phyloP scores from a whole-genome alignment of 2,888 invertebrate species.

The Macropis europaea region DNA sequence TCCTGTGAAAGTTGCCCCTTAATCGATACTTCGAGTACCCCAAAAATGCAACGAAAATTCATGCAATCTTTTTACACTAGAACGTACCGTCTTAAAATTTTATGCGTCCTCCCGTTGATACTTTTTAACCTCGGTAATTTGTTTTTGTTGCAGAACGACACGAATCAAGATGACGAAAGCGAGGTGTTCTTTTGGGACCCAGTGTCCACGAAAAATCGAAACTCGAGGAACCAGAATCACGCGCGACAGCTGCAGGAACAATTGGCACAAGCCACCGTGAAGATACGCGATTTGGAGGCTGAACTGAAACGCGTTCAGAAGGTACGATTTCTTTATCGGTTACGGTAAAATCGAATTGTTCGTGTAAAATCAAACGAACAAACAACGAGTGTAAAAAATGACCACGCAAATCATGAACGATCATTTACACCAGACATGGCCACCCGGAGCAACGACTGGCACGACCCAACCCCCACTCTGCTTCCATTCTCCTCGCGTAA shows the following conservation, averaged over 20 bases:
- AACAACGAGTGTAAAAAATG: no score
- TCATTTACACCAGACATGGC: no score
- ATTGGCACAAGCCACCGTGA: constrained; percentile 76
- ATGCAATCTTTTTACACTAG: no score
- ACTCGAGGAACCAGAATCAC: constrained; percentile 64
- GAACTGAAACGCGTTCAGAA: constrained; percentile 70
- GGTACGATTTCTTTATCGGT: constrained; percentile 50
- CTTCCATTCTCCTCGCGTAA: no score
- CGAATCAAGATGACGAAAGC: constrained; percentile 64
- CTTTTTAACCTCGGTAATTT: not conserved
- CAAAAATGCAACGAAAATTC: no score
- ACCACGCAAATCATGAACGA: no score
- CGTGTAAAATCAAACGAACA: no score
- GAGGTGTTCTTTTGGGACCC: constrained; percentile 76
- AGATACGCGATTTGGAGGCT: constrained; percentile 72
- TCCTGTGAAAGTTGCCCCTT: not conserved
- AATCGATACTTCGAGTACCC: no score
- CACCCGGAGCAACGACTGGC: no score
- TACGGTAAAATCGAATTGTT: not conserved
- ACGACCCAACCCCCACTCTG: no score
- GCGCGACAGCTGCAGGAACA: constrained; percentile 72
- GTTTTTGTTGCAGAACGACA: constrained; percentile 67
- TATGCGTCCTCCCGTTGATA: not conserved
- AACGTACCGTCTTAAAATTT: no score
- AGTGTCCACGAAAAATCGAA: constrained; percentile 63